Percentiles rank a stretch among this genome's conserved stretches.
Conservation (phyloP, 2,888 invertebrate genomes). For the Oscheius onirici region DNA sequence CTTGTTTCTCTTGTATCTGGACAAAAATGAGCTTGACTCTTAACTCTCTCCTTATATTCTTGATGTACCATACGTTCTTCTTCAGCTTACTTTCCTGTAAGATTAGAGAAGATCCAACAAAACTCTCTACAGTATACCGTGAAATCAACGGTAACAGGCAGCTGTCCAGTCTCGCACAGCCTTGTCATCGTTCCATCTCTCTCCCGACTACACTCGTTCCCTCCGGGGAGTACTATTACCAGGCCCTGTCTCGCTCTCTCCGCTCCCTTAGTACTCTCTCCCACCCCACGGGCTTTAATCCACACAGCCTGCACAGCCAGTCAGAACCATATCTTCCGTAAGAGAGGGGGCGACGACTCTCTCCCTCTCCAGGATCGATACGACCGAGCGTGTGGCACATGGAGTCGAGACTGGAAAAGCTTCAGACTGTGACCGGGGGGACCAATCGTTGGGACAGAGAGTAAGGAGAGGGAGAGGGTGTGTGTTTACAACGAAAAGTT, state of each 20-base stretch:
- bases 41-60: too few relatives aligned
- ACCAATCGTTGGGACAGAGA: neutral
- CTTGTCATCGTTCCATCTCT: too few relatives aligned
- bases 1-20: too few relatives aligned
- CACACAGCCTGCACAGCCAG: slow-evolving; percentile 22
- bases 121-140: too few relatives aligned
- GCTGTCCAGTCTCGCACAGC: slow-evolving; percentile 5
- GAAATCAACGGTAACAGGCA: slow-evolving; percentile 6
- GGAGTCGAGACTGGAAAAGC: neutral
- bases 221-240: slow-evolving; percentile 54
- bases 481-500: slow-evolving; percentile 13
- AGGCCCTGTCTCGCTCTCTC: slow-evolving; percentile 31
- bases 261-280: slow-evolving; percentile 1
- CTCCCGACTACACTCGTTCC: neutral
- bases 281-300: slow-evolving; percentile 24
- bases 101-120: too few relatives aligned
- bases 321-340: slow-evolving; percentile 51
- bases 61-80: too few relatives aligned
- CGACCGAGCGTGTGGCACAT: slow-evolving; percentile 19
- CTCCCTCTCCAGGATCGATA: slow-evolving; percentile 20
- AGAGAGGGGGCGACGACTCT: slow-evolving; percentile 24
- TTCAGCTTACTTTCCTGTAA: too few relatives aligned
- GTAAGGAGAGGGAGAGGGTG: neutral
- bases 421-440: neutral
- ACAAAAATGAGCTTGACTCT: too few relatives aligned